Conservation (phyloP, 2,888 invertebrate species). For the Plagiodera versicolora region DNA sequence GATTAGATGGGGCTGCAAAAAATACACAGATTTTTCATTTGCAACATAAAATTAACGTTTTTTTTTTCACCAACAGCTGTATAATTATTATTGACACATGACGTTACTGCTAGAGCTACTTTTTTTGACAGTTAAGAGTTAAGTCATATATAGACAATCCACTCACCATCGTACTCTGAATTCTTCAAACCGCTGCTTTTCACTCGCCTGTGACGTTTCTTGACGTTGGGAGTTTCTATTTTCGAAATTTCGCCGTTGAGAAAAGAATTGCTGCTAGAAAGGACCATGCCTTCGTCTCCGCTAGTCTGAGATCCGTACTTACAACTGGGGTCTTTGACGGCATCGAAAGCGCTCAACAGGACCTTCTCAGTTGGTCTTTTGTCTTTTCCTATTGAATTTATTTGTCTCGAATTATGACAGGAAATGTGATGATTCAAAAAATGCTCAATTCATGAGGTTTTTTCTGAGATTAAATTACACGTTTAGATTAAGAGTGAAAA, state of each 20-base stretch:
- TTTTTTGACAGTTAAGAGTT: too few relatives aligned
- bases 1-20: too few relatives aligned
- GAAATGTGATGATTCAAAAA: too few relatives aligned
- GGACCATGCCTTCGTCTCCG: slow-evolving; percentile 65
- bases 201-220: slow-evolving; percentile 83
- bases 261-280: slow-evolving; percentile 68
- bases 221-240: slow-evolving; percentile 82
- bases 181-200: slow-evolving; percentile 83
- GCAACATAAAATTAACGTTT: too few relatives aligned
- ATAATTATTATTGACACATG: too few relatives aligned
- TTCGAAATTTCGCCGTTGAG: slow-evolving; percentile 56
- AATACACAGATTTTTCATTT: too few relatives aligned
- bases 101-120: too few relatives aligned
- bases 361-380: slow-evolving; percentile 70
- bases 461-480: too few relatives aligned
- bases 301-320: slow-evolving; percentile 56
- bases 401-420: too few relatives aligned
- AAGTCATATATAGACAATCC: neutral
- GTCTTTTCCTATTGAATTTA: slow-evolving; percentile 58
- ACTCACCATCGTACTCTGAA: slow-evolving; percentile 72
- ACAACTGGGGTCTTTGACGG: slow-evolving; percentile 66
- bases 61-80: too few relatives aligned
- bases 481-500: too few relatives aligned
- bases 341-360: slow-evolving; percentile 71
- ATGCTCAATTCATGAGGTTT: too few relatives aligned